Evolutionary conservation across 35 echinoderm and acorn worm genomes (phyloP), one percentile per base, ranked within the genome.

Genomic region (Anneissia japonica): DNA sequence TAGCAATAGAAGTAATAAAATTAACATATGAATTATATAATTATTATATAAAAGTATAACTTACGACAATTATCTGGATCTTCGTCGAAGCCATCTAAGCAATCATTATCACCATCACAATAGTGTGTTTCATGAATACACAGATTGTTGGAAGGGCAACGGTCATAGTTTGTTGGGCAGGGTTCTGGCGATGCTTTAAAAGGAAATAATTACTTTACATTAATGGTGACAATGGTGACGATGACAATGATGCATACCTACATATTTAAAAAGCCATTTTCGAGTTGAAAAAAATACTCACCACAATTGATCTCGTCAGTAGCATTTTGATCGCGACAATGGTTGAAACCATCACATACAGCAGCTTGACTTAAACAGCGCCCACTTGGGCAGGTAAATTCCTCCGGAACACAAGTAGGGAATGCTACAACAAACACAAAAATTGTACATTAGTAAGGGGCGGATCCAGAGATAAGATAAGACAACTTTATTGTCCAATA

Each of bases 241-340:
- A n/a, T n/a, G n/a, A n/a, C n/a, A n/a, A n/a, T n/a, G n/a, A n/a
- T n/a, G n/a, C n/a, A n/a, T n/a, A n/a, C n/a, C n/a, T n/a, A n/a
- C n/a, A n/a, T n/a, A n/a, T n/a, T n/a, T n/a, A n/a, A n/a, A n/a
- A n/a, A n/a, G n/a, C n/a, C n/a, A n/a, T n/a, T n/a, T n/a, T n/a
- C n/a, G n/a, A n/a, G n/a, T n/a, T 11, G 32, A 31, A 26, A 4
- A 75, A 0, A 35, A 14, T 21, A 93, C 92, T 93, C 86, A 93
- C 92, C 87, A 33, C 92, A 93, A 75, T 89, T 81, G 21, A n/a
- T 34, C 38, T 93, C 92, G 41, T 93, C 92, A 30, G 82, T 85
- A 30, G 31, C 37, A 31, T 80, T 81, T 13, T 79, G 85, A 88
- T 95, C 93, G 3, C 28, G 0, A 33, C 93, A 95, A 34, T 95